Base-by-base conservation (phyloP, 1,140 invertebrate genomes). In the Cydia splendana region DNA sequence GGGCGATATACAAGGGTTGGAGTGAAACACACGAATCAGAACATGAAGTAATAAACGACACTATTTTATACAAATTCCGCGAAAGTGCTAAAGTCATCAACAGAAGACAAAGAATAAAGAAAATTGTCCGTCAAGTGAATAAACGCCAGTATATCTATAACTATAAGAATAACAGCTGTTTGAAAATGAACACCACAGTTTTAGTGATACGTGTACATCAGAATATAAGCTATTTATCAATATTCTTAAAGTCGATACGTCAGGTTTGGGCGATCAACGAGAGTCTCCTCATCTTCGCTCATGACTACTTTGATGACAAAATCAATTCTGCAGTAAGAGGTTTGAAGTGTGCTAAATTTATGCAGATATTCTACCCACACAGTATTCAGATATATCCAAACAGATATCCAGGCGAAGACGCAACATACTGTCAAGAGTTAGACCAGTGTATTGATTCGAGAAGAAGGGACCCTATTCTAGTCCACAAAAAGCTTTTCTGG, bases 361-460 rank as follows among this genome's bases (percentile, higher is more conserved):
- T 86, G 53, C 83, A 86, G 77, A 87, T 87, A 65, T 83, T 80
- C 42, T 87, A 84, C 62, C 84, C 85, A 0, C 86, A 81, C 51
- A 83, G 79, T 28, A 65, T 80, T 13, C 84, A 86, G 75, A 53
- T 85, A n/a, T 78, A 85, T 62, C 82, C 80, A 67, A 69, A 73
- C 28, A 74, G 78, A 13, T 87, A 82, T 53, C 85, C 85, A 20
- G 85, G 84, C 5, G 15, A 57, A 13, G 84, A 85, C 73, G 13
- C 30, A 0, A 79, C 77, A 75, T 81, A 65, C 24, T 85, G 84
- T 57, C 13, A 9, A 6, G 28, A 81, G 24, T 75, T 65, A 10
- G 71, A 78, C 2, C 38, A 67, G 2, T 83, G 82, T 57, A 15
- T 74, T 30, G 77, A 82, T 18, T 76, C 77, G 18, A 76, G 69